phyloP scores from a whole-genome alignment of 2,797 vertebrate genomes.

The Delichon dasypus region DNA sequence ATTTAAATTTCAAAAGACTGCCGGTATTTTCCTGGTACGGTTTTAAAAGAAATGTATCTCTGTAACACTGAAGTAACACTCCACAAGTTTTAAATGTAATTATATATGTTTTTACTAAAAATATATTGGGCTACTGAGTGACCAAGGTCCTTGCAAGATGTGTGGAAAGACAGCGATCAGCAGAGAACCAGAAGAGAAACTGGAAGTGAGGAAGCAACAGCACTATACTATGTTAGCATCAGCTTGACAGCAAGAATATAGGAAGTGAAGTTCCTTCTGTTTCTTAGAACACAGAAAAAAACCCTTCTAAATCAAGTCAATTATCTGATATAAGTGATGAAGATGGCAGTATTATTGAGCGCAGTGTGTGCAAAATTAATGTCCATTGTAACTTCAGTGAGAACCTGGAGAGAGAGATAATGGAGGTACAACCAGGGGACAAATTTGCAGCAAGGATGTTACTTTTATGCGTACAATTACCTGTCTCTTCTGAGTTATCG shows the following conservation, averaged over 20 bases:
- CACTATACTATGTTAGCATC: neutral
- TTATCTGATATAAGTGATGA: neutral
- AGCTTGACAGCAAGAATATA: neutral
- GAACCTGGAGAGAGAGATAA: conserved; percentile 2
- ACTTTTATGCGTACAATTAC: neutral
- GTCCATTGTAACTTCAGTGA: neutral
- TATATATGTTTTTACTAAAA: neutral
- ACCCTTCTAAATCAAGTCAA: neutral
- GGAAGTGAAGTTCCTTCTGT: neutral
- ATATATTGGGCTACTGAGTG: neutral
- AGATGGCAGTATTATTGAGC: neutral
- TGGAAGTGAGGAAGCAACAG: neutral
- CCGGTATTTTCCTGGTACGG: neutral
- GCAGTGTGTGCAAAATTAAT: neutral
- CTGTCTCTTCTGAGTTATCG: neutral
- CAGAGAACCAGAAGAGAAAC: neutral
- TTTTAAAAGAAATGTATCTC: neutral
- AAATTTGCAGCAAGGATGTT: neutral
- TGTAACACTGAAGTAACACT: neutral
- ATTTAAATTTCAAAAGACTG: neutral
- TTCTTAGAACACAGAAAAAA: neutral
- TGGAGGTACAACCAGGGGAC: neutral
- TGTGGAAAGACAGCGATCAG: neutral
- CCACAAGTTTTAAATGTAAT: neutral
- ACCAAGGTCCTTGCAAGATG: neutral